A percentile compares a stretch with the other conserved stretches of the same genome.
Conservation (phyloP, 2,888 invertebrate species). For the Drosophila limbata region DNA sequence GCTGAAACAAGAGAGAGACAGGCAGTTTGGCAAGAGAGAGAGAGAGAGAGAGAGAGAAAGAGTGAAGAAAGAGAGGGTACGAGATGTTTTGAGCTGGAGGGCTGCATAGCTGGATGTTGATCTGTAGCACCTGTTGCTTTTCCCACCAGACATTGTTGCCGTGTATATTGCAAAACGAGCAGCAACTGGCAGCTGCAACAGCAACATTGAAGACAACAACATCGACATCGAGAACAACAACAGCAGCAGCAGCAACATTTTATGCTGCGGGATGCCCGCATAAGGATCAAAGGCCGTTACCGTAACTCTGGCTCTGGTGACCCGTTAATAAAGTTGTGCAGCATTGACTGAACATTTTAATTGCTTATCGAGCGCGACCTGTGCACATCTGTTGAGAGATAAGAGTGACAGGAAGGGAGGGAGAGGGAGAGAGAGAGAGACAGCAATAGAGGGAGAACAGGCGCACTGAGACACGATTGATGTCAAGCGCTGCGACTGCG, state of each 20-base stretch:
- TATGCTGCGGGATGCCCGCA: conserved; percentile 27
- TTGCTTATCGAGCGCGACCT: conserved; percentile 70
- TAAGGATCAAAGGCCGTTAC: conserved; percentile 78
- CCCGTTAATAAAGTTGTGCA: conserved; percentile 78
- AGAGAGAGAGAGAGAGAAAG: not conserved
- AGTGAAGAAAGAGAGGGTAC: not conserved
- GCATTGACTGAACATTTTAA: conserved; percentile 73
- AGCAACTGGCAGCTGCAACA: conserved; percentile 41
- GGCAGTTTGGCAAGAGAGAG: conserved; percentile 5
- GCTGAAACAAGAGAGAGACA: conserved; percentile 4
- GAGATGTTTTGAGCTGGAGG: conserved; percentile 6
- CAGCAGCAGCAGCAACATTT: conserved; percentile 16
- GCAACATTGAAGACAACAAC: conserved; percentile 12
- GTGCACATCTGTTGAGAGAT: conserved; percentile 67
- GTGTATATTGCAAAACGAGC: conserved; percentile 39
- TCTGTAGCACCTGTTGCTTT: conserved; percentile 81
- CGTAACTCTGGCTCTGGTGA: conserved; percentile 55
- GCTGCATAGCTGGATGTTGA: conserved; percentile 23
- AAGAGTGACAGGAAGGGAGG: conserved; percentile 46
- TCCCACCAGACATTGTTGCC: conserved; percentile 67
- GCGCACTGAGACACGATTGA: conserved; percentile 62
- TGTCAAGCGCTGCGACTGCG: conserved; percentile 67
- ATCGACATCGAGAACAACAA: conserved; percentile 9
- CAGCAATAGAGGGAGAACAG: conserved; percentile 7
- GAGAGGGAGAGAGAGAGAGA: conserved; percentile 20